These are phyloP conservation scores for Myocastor coypus DNA, from an alignment of 2,113 vertebrate species.

Conservation along the genomic window DNA sequence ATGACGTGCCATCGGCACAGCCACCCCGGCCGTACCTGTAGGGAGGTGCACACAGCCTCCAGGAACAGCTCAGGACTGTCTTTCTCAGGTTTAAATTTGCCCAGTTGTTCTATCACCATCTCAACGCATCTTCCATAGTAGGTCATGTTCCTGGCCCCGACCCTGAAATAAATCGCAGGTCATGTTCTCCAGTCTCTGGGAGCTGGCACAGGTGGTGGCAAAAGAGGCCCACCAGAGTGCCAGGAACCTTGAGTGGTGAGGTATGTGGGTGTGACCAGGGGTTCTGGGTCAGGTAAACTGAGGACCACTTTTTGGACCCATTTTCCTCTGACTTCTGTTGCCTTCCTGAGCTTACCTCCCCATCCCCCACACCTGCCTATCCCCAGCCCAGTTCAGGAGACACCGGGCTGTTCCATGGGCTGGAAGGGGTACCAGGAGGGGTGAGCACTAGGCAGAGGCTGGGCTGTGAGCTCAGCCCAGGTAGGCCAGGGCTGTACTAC, in stretches of 20 bases:
- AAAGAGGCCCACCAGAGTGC: not conserved
- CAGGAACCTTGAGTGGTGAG: rapidly evolving
- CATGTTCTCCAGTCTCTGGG: not conserved
- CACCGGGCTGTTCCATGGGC: rapidly evolving
- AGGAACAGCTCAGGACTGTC: conserved; percentile 89
- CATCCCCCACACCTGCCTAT: not conserved
- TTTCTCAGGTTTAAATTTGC: conserved; percentile 87
- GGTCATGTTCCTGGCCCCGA: conserved; percentile 87
- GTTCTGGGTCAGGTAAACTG: too few species aligned
- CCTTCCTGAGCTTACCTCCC: not conserved
- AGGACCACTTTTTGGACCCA: not conserved
- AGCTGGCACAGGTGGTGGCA: conserved; percentile 1
- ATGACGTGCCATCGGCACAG: rapidly evolving
- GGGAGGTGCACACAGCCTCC: conserved; percentile 81
- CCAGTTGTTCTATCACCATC: conserved; percentile 87
- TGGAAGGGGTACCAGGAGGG: not conserved
- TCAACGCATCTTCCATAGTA: conserved; percentile 87
- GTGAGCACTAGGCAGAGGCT: not conserved
- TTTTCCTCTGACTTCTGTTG: not conserved
- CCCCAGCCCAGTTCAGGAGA: not conserved
- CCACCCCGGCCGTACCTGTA: conserved; percentile 87
- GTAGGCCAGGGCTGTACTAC: too few species aligned
- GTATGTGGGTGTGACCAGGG: not conserved
- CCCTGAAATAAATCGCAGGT: conserved; percentile 75
- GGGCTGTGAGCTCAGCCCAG: not conserved